Conservation (phyloP, 2,797 vertebrate species). For the Valencia hispanica region DNA sequence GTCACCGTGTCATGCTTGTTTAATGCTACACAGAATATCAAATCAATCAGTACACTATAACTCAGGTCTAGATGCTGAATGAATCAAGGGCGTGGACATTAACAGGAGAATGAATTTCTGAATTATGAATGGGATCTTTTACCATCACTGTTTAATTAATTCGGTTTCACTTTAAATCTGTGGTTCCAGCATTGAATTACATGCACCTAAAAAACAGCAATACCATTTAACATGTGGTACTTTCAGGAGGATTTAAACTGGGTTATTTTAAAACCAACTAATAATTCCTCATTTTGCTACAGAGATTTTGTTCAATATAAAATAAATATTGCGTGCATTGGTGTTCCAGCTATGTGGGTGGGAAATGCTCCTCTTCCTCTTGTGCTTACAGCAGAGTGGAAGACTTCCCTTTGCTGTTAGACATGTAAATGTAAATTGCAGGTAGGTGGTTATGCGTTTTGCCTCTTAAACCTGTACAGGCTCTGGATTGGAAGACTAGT, state of each 20-base stretch:
- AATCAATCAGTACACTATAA: slow-evolving; percentile 71
- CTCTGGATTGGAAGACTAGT: slow-evolving; percentile 70
- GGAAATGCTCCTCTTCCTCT: slow-evolving; percentile 43
- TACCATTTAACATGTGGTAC: background rate
- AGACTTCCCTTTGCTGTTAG: slow-evolving; percentile 59
- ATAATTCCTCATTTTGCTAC: slow-evolving; percentile 25
- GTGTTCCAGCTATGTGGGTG: slow-evolving; percentile 68
- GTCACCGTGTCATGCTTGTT: slow-evolving; percentile 67
- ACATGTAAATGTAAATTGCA: slow-evolving; percentile 74
- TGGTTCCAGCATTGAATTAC: slow-evolving; percentile 1
- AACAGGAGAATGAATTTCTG: slow-evolving; percentile 67
- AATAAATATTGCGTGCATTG: slow-evolving; percentile 36
- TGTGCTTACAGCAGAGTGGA: slow-evolving; percentile 57
- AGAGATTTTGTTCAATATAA: slow-evolving; percentile 44
- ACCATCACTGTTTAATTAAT: slow-evolving; percentile 19
- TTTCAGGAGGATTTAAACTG: slow-evolving; percentile 5
- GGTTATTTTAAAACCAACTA: slow-evolving; percentile 9
- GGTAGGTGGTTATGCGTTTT: slow-evolving; percentile 74
- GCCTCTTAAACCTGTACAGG: slow-evolving; percentile 34
- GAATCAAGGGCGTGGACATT: slow-evolving; percentile 72
- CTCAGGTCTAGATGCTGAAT: slow-evolving; percentile 70
- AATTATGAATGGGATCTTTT: slow-evolving; percentile 60
- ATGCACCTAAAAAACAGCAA: background rate
- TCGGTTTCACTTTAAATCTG: slow-evolving; percentile 13
- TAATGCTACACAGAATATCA: slow-evolving; percentile 65